phyloP scores from a whole-genome alignment of 2,113 vertebrate species.

The Gallinago paraguaiae region DNA sequence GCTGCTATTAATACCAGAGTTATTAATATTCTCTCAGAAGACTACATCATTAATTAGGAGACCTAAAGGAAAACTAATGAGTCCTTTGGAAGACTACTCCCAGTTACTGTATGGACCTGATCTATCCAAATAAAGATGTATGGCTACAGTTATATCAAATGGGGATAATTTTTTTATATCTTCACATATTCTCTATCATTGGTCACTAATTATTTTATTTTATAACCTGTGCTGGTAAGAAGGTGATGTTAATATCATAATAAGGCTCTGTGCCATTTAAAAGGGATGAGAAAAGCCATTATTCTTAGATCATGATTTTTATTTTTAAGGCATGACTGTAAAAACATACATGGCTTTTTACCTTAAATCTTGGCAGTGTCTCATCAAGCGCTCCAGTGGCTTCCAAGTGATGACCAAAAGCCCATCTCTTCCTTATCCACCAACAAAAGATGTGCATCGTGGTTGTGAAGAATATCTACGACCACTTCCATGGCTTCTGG shows the following conservation, averaged over 20 bases:
- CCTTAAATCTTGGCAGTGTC: neutral
- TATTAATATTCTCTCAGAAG: slow-evolving; percentile 48
- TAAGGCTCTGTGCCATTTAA: neutral
- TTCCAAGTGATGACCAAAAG: neutral
- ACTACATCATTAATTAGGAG: slow-evolving; percentile 40
- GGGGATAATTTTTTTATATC: neutral
- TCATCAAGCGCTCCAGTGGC: neutral
- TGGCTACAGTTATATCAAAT: neutral
- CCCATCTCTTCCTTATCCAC: neutral
- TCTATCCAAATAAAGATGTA: neutral
- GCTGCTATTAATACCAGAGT: slow-evolving; percentile 18
- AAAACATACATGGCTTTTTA: neutral
- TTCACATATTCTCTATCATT: neutral
- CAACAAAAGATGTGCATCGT: accelerated
- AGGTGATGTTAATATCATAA: neutral
- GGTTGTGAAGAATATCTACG: neutral
- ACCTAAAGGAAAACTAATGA: slow-evolving; percentile 33
- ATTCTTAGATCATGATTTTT: neutral
- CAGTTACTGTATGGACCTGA: neutral
- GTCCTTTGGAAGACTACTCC: slow-evolving; percentile 15
- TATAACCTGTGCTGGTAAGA: neutral
- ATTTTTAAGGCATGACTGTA: neutral
- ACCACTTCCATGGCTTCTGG: neutral
- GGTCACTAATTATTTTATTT: neutral
- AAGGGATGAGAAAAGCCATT: neutral